Evolutionary conservation across 2,113 vertebrate genomes (phyloP), one percentile per base, ranked within the genome.

Genomic region (Theristicus caerulescens): DNA sequence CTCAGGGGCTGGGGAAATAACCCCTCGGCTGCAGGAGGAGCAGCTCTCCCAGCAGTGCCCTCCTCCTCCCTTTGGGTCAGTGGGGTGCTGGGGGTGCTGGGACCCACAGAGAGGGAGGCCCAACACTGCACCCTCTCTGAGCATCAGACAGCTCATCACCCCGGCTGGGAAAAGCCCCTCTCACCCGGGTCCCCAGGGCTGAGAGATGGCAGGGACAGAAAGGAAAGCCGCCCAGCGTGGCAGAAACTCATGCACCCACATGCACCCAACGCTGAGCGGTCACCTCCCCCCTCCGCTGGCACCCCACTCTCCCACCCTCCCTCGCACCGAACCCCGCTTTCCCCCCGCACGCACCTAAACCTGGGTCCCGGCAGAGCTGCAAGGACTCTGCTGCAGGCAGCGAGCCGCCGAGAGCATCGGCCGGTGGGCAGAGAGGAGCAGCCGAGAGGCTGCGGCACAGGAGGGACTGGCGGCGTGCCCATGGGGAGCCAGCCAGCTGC

Each of bases 241-340:
- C 54, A 85, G 58, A 76, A 82, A 16, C 13, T 6, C 44, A 0
- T 2, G 16, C 42, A 62, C 42, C 46, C 59, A 38, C 61, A 82
- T 5, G 17, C 62, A 64, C 62, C 64, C 72, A n/a, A 11, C 42
- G 42, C 47, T 1, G 0, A 82, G 55, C 8, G 1, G 18, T 29
- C 31, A 5, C 27, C 46, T 12, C 21, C 52, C 29, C 7, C 4
- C n/a, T 59, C 26, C 0, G 7, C 76, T 13, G 25, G 77, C 71
- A 57, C 47, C 40, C 46, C 7, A 10, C 9, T 51, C 27, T n/a
- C 8, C 61, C 59, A 14, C n/a, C 46, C 34, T 26, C 27, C 36
- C 47, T 40, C 9, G 0, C 40, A 0, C 24, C 4, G 2, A 66
- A 7, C 38, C n/a, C 62, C 16, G 1, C 14, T 17, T 2, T 42